A percentile compares a stretch with the other conserved stretches of the same genome.
phyloP scores from a whole-genome alignment of 2,797 vertebrate genomes.

The Ctenochaetus hawaiiensis region DNA sequence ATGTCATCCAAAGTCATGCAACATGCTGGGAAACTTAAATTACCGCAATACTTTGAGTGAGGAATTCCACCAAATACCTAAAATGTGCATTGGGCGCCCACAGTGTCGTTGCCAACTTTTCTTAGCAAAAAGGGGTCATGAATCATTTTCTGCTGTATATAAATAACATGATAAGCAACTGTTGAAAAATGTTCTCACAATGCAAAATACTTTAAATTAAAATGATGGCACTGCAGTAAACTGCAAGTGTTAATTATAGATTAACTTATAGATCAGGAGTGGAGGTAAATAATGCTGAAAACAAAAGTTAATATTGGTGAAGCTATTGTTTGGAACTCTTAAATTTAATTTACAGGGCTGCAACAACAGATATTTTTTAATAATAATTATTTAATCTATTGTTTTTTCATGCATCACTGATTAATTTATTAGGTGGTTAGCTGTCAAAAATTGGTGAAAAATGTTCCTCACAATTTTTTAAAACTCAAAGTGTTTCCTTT shows the following conservation, averaged over 20 bases:
- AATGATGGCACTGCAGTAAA: neutral
- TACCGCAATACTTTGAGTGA: constrained; percentile 50
- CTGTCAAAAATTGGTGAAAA: no score
- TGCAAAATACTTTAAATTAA: neutral
- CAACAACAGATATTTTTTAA: no score
- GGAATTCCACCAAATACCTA: constrained; percentile 50
- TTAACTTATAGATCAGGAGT: neutral
- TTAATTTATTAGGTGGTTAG: no score
- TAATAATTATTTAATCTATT: no score
- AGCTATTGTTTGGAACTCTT: no score
- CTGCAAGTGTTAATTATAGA: neutral
- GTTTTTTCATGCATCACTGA: no score
- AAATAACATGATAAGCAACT: constrained; percentile 1
- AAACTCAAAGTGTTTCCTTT: no score
- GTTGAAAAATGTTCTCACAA: neutral
- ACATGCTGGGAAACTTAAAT: constrained; percentile 68
- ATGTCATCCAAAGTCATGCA: constrained; percentile 76
- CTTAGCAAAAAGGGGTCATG: constrained; percentile 18
- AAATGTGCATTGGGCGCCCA: constrained; percentile 34
- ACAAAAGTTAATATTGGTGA: no score
- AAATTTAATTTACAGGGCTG: no score
- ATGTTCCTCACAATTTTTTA: no score
- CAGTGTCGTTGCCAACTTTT: constrained; percentile 12
- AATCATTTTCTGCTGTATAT: constrained; percentile 27
- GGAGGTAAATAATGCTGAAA: no score